A percentile compares a stretch with the other conserved stretches of the same genome.
Conservation (phyloP, 2,888 invertebrate genomes). For the Adineta ricciae region DNA sequence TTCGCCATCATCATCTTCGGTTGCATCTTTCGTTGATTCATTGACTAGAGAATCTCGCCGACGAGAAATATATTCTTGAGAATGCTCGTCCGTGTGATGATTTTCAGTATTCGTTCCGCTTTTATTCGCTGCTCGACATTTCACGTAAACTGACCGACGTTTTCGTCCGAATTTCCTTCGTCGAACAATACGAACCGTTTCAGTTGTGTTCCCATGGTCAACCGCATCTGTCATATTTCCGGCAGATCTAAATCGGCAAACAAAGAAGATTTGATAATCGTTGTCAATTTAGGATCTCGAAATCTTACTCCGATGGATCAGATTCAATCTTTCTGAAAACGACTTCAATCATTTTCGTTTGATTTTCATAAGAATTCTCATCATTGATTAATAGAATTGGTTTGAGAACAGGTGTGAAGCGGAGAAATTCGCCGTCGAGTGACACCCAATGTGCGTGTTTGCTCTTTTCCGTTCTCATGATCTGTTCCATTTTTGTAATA, state of each 20-base stretch:
- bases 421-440: not conserved
- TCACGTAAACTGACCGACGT: not conserved
- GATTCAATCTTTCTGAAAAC: not conserved
- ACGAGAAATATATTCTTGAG: constrained; percentile 1
- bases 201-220: not conserved
- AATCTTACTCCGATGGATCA: not conserved
- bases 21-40: not conserved
- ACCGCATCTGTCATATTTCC: not conserved
- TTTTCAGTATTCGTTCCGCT: not conserved
- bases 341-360: not conserved
- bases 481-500: not conserved
- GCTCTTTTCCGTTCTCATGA: not conserved
- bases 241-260: not conserved
- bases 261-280: too few species aligned
- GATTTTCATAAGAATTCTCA: not conserved
- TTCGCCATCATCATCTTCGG: not conserved
- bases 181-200: not conserved
- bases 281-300: not conserved
- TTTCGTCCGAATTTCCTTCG: constrained; percentile 1
- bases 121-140: not conserved
- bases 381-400: not conserved
- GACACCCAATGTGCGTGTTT: constrained; percentile 8
- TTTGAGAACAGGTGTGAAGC: not conserved
- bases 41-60: not conserved
- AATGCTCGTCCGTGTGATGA: not conserved